Evolutionary conservation across 2,797 vertebrate genomes (phyloP), one percentile per base, ranked within the genome.

Genomic region (Hydrophis major): DNA sequence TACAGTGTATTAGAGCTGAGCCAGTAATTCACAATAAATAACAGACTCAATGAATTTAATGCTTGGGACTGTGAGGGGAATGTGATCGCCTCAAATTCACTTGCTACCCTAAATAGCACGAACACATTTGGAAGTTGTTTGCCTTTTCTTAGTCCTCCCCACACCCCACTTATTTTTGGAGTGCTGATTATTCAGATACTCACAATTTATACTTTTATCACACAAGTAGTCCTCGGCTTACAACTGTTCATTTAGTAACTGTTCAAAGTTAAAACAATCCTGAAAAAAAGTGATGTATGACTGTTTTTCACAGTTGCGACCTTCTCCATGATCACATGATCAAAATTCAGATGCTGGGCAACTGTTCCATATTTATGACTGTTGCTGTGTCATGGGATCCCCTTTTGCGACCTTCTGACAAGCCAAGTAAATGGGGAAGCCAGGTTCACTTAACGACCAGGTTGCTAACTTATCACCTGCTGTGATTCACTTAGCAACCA

Each of bases 1-100:
- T 89, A 91, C 88, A 91, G 93, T 92, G 88, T 88, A 89, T 95
- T 92, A 92, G 0, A 61, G 57, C 13, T 55, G 12, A 94, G 0
- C 2, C 91, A 92, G 56, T 57, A 89, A 91, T 88, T 88, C 55
- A 69, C 37, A 88, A 42, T 1, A 89, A 92, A 93, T 92, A 18
- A 12, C 55, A 20, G 93, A 20, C 16, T 88, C 1, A 1, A 83
- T 78, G 69, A 55, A 90, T 94, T 94, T 95, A 88, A 86, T 1
- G 25, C 11, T n/a, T 91, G 53, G 59, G 55, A 91, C 86, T 89
- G 20, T 60, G 14, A 94, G 94, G 1, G 7, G 93, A 93, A 59
- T 0, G 89, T 74, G 78, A 91, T 94, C 92, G 88, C 8, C 28
- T 92, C 86, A n/a, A 47, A 32, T 92, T n/a, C 0, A 57, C 92